Percentiles rank a stretch among this genome's conserved stretches.
Conservation (phyloP, 2,113 vertebrate genomes). For the Takifugu bimaculatus region DNA sequence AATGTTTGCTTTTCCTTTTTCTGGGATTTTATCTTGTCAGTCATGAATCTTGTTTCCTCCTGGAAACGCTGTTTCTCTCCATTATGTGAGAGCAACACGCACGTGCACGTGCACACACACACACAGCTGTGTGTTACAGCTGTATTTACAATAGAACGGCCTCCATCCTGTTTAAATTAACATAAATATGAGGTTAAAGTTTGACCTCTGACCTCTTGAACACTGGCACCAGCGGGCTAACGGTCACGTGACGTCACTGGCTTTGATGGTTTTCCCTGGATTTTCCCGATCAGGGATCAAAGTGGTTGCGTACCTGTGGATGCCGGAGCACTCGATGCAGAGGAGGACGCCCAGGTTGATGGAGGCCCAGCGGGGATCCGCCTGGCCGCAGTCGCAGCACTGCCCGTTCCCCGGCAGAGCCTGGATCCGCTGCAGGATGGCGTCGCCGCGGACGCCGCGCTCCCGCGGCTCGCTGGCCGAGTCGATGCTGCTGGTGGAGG, state of each 20-base stretch:
- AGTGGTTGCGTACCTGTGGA: conserved; percentile 84
- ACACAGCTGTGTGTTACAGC: conserved; percentile 28
- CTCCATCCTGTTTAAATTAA: no score
- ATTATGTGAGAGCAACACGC: background rate
- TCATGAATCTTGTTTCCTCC: no score
- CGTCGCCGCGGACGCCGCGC: conserved; percentile 79
- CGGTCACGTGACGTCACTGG: background rate
- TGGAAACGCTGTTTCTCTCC: background rate
- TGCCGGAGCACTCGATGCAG: conserved; percentile 97
- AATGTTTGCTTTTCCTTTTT: no score
- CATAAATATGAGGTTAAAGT: no score
- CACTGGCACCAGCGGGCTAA: no score
- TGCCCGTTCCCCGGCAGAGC: conserved; percentile 83
- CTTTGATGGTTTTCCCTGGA: no score
- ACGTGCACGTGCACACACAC: background rate
- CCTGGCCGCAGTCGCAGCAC: conserved; percentile 92
- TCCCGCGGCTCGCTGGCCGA: conserved; percentile 86
- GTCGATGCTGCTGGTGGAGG: conserved; percentile 95
- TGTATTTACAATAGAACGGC: conserved; percentile 13
- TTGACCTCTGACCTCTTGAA: no score
- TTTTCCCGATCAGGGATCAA: no score
- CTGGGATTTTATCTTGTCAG: no score
- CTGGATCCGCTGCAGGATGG: conserved; percentile 87
- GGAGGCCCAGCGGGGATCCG: conserved; percentile 93
- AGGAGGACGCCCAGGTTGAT: conserved; percentile 97